Evolutionary conservation across 2,113 vertebrate genomes (phyloP).

Genomic region (Semicossyphus pulcher): DNA sequence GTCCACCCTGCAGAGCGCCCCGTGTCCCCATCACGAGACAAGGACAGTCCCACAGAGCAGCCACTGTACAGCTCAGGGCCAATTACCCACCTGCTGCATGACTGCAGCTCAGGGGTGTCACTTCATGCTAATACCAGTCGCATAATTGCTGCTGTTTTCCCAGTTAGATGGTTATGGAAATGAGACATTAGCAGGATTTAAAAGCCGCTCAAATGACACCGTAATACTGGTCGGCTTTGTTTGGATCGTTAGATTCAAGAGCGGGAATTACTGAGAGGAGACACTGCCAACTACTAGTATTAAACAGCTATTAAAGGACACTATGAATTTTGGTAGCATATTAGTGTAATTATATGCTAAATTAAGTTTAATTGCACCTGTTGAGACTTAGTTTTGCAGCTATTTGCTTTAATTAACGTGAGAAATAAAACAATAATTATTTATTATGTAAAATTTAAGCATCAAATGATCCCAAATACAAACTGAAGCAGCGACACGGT

Average conservation of each 20-base stretch:
- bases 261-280: conserved; percentile 26
- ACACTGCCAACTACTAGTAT: conserved; percentile 12
- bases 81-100: conserved; percentile 78
- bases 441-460: conserved; percentile 5
- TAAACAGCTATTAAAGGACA: conserved; percentile 42
- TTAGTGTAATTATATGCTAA: conserved; percentile 37
- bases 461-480: background rate
- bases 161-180: conserved; percentile 62
- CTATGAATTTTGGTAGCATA: conserved; percentile 7
- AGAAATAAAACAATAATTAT: background rate
- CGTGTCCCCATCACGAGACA: conserved; percentile 62
- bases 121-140: conserved; percentile 64
- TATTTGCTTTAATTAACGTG: conserved; percentile 1
- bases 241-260: conserved; percentile 34
- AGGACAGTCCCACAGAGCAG: conserved; percentile 66
- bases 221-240: conserved; percentile 41
- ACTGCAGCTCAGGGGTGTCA: conserved; percentile 62
- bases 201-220: conserved; percentile 55
- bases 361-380: conserved; percentile 31
- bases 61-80: conserved; percentile 63
- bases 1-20: conserved; percentile 43
- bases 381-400: conserved; percentile 14
- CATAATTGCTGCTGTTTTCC: conserved; percentile 70
- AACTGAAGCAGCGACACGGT: background rate
- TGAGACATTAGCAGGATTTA: conserved; percentile 57